Conservation (phyloP, 2,797 vertebrate species). For the Petrocephalus schoutedeni region DNA sequence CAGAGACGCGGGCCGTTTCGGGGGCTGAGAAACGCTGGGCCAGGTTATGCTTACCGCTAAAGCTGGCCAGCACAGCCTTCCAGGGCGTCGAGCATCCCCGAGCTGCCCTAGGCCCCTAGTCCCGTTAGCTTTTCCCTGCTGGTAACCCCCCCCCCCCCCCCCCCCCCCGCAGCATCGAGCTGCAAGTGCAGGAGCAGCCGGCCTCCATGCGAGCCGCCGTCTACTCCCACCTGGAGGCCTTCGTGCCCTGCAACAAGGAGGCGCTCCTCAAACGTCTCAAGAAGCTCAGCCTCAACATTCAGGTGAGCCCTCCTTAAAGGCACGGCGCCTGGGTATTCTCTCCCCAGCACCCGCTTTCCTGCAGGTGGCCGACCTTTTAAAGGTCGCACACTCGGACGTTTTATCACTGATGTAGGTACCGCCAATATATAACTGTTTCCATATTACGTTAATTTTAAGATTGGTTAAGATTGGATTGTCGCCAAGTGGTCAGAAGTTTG, state of each 20-base stretch:
- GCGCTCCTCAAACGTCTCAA: conserved; percentile 89
- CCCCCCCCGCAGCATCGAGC: conserved; percentile 75
- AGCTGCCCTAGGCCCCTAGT: background rate
- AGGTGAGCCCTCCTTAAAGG: conserved; percentile 59
- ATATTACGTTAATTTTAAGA: background rate
- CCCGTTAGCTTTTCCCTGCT: background rate
- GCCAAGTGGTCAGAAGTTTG: background rate
- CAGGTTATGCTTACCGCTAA: background rate
- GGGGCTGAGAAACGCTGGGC: background rate
- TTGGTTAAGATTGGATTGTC: background rate
- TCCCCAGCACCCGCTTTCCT: background rate
- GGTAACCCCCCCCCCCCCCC: background rate
- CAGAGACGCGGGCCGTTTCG: background rate
- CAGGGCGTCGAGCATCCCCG: background rate
- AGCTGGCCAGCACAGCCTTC: background rate
- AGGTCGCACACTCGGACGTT: background rate
- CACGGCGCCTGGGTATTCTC: too few species aligned
- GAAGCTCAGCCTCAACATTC: conserved; percentile 91
- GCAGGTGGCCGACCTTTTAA: background rate
- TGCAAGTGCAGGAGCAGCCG: conserved; percentile 87
- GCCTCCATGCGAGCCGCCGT: conserved; percentile 70
- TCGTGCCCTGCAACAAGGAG: conserved; percentile 94
- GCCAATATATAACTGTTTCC: background rate
- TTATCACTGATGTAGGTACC: background rate
- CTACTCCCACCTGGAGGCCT: conserved; percentile 88